These are phyloP conservation scores for Tuberolachnus salignus DNA, from an alignment of 2,888 invertebrate species.

Conservation along the genomic window DNA sequence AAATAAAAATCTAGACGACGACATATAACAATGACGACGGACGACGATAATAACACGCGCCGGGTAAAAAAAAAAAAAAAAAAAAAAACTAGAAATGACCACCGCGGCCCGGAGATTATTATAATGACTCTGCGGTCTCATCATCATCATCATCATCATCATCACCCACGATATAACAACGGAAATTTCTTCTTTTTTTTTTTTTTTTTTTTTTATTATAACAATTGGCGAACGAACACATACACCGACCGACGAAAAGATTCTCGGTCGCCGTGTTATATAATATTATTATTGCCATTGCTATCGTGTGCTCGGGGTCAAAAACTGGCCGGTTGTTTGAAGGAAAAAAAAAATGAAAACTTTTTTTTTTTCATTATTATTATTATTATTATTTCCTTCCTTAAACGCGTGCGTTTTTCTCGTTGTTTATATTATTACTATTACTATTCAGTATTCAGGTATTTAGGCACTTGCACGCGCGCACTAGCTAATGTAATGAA, in stretches of 20 bases:
- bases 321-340: too few relatives aligned
- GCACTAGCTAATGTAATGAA: background rate
- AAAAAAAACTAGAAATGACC: slow-evolving; percentile 31
- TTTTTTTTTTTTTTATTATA: background rate
- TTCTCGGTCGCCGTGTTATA: slow-evolving; percentile 22
- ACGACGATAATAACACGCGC: slow-evolving; percentile 45
- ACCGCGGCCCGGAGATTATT: slow-evolving; percentile 48
- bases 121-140: slow-evolving; percentile 53
- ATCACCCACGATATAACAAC: slow-evolving; percentile 35
- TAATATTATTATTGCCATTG: slow-evolving; percentile 6
- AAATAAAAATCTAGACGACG: slow-evolving; percentile 25
- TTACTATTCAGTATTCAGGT: background rate
- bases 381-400: slow-evolving; percentile 20
- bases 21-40: slow-evolving; percentile 44
- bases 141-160: too few relatives aligned
- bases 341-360: too few relatives aligned
- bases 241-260: slow-evolving; percentile 11
- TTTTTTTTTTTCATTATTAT: too few relatives aligned
- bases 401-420: slow-evolving; percentile 9
- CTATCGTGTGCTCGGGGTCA: background rate
- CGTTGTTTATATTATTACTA: background rate
- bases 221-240: slow-evolving; percentile 50
- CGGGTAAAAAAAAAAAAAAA: background rate
- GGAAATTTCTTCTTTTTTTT: slow-evolving; percentile 48
- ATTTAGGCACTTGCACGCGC: background rate